Base-by-base conservation (phyloP, 2,113 vertebrate species). In the Phoenicopterus ruber region DNA sequence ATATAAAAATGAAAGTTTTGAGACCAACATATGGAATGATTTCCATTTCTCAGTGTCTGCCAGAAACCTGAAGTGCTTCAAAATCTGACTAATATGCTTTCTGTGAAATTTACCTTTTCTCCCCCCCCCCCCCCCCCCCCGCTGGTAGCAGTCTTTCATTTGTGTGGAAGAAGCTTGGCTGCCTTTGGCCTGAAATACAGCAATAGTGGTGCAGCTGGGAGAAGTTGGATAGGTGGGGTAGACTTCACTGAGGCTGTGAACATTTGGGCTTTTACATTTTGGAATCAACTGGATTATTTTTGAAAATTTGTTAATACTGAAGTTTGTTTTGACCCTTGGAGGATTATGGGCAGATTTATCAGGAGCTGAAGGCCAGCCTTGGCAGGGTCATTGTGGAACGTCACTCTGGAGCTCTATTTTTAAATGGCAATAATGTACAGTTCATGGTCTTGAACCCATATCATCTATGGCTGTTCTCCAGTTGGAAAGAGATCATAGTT, bases 21-120 rank as follows among this genome's bases (percentile, higher is more conserved):
- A 88, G 67, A 74, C 25, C 59, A 94, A 46, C 63, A 50, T 91
- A 78, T 71, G 76, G 72, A 86, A 55, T 74, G 7, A 78, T 88
- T 97, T 94, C 62, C 21, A 57, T 94, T 90, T 92, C n/a, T 80
- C 25, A 25, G 17, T 66, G 42, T 78, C n/a, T 96, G 83, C 86
- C 72, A 92, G 80, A 70, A 97, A 66, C 29, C n/a, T 62, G 47
- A 88, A 81, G 42, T 88, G 71, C 76, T 81, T 94, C 29, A 77
- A 58, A 83, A 92, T 50, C 86, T 83, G 28, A 62, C 80, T 90
- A 70, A 66, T 88, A 46, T 7, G 17, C 46, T 87, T 96, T 65
- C 46, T 84, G 40, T 78, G 77, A 90, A 77, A 49, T 71, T 9
- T 74, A 82, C 58, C 44, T n/a, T n/a, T n/a, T n/a, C n/a, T n/a